These are phyloP conservation scores for Tachypleus tridentatus DNA, from an alignment of 1,140 invertebrate species.

Conservation along the genomic window DNA sequence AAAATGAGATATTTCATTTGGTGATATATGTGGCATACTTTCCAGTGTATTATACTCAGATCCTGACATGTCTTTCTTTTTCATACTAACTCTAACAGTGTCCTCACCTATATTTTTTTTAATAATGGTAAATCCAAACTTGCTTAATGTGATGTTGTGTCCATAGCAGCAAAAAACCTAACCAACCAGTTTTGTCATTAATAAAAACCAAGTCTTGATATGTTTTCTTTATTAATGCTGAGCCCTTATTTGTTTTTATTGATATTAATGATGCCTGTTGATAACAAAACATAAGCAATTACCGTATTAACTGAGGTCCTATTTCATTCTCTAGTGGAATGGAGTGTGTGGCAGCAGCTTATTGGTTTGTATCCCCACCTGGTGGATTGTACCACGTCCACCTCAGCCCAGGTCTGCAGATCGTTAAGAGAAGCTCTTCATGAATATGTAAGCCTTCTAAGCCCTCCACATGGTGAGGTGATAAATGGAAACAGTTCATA, in stretches of 20 bases:
- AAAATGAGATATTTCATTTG: not conserved
- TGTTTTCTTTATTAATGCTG: not conserved
- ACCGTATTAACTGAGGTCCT: too few species aligned
- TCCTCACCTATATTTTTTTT: too few species aligned
- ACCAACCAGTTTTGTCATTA: not conserved
- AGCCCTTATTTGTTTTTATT: not conserved
- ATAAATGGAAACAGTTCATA: too few species aligned
- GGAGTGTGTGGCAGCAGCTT: slow-evolving; percentile 79
- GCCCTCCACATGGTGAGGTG: slow-evolving; percentile 36
- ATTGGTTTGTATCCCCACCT: slow-evolving; percentile 81
- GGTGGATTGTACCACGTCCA: slow-evolving; percentile 72
- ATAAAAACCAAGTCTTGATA: not conserved
- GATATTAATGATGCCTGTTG: not conserved
- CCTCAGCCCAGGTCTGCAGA: slow-evolving; percentile 59
- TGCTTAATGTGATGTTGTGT: too few species aligned
- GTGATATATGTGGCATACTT: not conserved
- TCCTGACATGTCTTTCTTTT: not conserved
- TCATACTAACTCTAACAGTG: slow-evolving; percentile 1
- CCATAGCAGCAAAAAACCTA: too few species aligned
- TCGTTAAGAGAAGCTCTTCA: slow-evolving; percentile 73
- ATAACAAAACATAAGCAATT: too few species aligned
- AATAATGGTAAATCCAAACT: too few species aligned
- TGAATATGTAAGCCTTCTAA: slow-evolving; percentile 74
- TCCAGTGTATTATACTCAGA: slow-evolving; percentile 2
- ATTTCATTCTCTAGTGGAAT: slow-evolving; percentile 52